phyloP scores from a whole-genome alignment of 92 coral and sea anemone species.

The Umimayanthus kanabou region DNA sequence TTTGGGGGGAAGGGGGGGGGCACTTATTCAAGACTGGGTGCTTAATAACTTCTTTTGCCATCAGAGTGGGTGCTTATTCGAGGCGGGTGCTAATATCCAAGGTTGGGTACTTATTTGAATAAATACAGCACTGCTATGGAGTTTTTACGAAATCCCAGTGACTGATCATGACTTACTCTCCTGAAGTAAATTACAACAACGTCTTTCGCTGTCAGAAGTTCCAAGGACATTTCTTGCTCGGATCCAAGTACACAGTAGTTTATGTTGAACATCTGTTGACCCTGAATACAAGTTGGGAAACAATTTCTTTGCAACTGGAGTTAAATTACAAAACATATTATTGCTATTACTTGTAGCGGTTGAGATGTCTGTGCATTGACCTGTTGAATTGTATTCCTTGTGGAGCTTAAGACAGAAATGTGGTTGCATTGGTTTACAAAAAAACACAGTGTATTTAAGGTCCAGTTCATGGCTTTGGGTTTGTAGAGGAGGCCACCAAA shows the following conservation, averaged over 20 bases:
- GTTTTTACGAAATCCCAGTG: neutral
- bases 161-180: neutral
- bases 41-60: too few relatives aligned
- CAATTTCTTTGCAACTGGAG: neutral
- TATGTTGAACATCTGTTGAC: neutral
- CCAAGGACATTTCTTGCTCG: constrained; percentile 16
- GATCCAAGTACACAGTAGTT: neutral
- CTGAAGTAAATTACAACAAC: constrained; percentile 1
- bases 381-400: neutral
- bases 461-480: neutral
- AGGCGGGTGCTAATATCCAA: too few relatives aligned
- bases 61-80: too few relatives aligned
- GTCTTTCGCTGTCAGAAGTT: neutral
- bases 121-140: too few relatives aligned
- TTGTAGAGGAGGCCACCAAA: neutral
- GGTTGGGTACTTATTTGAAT: too few relatives aligned
- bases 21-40: too few relatives aligned
- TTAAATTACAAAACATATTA: neutral
- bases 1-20: too few relatives aligned
- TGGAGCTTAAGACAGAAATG: neutral
- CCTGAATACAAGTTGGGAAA: neutral
- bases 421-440: neutral
- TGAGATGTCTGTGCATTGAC: neutral
- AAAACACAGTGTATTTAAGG: constrained; percentile 2
- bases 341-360: neutral